Conservation (phyloP, 2,113 vertebrate genomes). For the Oreochromis niloticus region DNA sequence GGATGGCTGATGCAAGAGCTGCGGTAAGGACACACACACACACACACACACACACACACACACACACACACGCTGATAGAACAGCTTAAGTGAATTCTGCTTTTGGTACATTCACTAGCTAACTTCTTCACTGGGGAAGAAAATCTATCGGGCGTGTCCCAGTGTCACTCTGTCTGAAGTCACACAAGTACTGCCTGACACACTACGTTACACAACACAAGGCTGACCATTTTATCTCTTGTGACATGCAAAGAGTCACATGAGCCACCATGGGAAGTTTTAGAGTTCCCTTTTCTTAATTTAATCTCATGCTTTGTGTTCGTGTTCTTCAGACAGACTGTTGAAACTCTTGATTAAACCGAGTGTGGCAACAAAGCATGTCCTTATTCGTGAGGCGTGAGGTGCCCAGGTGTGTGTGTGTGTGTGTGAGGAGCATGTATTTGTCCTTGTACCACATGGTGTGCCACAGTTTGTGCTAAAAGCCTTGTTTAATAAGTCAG, state of each 20-base stretch:
- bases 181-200: neutral
- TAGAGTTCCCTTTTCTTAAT: slow-evolving; percentile 15
- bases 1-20: slow-evolving; percentile 86
- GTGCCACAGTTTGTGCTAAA: neutral
- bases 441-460: neutral
- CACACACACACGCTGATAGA: neutral
- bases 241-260: slow-evolving; percentile 23
- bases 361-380: neutral
- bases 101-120: neutral
- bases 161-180: neutral
- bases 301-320: neutral
- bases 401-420: neutral
- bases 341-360: neutral
- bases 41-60: neutral
- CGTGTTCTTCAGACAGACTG: neutral
- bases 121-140: neutral
- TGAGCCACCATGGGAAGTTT: slow-evolving; percentile 7
- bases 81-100: neutral
- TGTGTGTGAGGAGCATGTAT: neutral
- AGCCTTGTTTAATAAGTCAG: neutral
- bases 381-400: neutral
- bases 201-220: slow-evolving; percentile 23
- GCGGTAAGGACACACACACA: slow-evolving; percentile 74
- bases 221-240: neutral
- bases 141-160: neutral